Evolutionary conservation across 2,113 vertebrate genomes (phyloP).

Genomic region (Pterocles burchelli): DNA sequence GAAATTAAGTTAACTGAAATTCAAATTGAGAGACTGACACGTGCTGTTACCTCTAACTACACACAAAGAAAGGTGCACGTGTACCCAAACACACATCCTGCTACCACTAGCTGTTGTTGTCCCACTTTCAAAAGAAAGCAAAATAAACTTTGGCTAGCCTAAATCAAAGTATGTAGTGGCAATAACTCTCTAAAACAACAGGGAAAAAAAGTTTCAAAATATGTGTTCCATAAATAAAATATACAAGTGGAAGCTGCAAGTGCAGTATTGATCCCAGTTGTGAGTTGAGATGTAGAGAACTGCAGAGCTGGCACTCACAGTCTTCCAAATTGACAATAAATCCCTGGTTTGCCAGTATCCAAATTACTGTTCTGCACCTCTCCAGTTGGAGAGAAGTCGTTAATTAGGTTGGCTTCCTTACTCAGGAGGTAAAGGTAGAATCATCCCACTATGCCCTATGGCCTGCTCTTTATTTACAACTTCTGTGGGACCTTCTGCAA

Average conservation of each 20-base stretch:
- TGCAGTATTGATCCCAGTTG: constrained; percentile 59
- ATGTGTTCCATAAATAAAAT: constrained; percentile 60
- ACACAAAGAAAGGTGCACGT: not conserved
- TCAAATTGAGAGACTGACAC: not conserved
- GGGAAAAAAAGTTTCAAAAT: constrained; percentile 2
- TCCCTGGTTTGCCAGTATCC: not conserved
- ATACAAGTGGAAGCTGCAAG: constrained; percentile 8
- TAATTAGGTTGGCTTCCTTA: constrained; percentile 38
- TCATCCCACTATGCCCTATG: not conserved
- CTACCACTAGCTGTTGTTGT: not conserved
- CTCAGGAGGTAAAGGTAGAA: not conserved
- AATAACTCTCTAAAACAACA: constrained; percentile 31
- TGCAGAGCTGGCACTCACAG: constrained; percentile 45
- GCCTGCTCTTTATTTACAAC: constrained; percentile 5
- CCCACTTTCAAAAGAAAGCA: not conserved
- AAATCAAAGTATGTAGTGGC: not conserved
- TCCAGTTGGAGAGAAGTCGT: not conserved
- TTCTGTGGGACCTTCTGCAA: not conserved
- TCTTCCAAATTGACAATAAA: constrained; percentile 34
- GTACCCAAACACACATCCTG: not conserved
- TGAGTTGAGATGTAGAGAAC: constrained; percentile 32
- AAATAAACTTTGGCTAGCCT: not conserved
- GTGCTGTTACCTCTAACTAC: not conserved
- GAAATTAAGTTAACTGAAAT: not conserved
- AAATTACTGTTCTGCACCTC: constrained; percentile 1